Evolutionary conservation across 2,888 invertebrate species (phyloP).

Genomic region (Callinectes sapidus): DNA sequence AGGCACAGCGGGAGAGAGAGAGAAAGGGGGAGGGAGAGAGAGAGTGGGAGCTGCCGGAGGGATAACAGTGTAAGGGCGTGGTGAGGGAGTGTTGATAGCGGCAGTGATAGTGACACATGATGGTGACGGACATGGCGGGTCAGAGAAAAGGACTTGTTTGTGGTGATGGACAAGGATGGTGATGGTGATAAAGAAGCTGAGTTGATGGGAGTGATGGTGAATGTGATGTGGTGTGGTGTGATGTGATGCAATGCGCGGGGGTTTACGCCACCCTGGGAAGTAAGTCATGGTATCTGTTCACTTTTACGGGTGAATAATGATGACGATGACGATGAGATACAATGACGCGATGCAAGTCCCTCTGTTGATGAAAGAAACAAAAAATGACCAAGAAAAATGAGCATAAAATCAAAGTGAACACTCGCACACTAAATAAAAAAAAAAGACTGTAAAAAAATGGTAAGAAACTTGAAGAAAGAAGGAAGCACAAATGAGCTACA

Average conservation of each 20-base stretch:
- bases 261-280: neutral
- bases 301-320: neutral
- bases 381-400: neutral
- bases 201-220: slow-evolving; percentile 5
- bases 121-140: neutral
- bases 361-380: neutral
- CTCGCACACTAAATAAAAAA: neutral
- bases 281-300: neutral
- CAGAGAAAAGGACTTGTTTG: neutral
- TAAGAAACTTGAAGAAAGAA: neutral
- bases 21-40: neutral
- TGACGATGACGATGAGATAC: neutral
- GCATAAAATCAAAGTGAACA: slow-evolving; percentile 27
- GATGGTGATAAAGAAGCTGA: neutral
- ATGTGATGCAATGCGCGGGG: no score
- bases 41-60: neutral
- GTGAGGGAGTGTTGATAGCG: slow-evolving; percentile 5
- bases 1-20: neutral
- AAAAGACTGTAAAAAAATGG: neutral
- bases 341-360: neutral
- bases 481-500: neutral
- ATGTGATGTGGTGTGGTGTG: neutral
- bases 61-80: neutral
- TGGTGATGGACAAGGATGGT: neutral
- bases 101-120: neutral